These are phyloP conservation scores for Acheta domesticus DNA, from an alignment of 2,888 invertebrate species.

Conservation along the genomic window DNA sequence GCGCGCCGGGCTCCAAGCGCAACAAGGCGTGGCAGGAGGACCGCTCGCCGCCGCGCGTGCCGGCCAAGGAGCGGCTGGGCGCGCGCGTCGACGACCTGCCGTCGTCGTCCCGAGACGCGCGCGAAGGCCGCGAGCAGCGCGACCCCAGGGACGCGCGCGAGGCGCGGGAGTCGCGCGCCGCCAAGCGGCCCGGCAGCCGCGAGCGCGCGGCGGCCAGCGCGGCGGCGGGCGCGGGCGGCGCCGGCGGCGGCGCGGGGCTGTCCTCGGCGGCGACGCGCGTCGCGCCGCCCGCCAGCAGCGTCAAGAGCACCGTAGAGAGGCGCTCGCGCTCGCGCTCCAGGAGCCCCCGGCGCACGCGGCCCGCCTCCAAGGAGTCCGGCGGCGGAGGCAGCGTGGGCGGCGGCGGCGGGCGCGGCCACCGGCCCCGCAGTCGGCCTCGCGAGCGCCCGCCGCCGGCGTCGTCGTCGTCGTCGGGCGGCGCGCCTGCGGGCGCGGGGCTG, in stretches of 20 bases:
- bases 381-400: background rate
- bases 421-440: too few relatives aligned
- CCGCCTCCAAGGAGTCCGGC: background rate
- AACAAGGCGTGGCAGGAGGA: slow-evolving; percentile 36
- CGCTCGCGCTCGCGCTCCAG: background rate
- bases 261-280: background rate
- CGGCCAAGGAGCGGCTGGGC: slow-evolving; percentile 76
- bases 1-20: slow-evolving; percentile 25
- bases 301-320: slow-evolving; percentile 36
- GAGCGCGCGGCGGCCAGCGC: slow-evolving; percentile 75
- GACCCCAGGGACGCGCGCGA: slow-evolving; percentile 23
- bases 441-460: too few relatives aligned
- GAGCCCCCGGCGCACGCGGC: background rate
- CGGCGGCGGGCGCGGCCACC: too few relatives aligned
- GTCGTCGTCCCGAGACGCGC: slow-evolving; percentile 23
- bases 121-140: background rate
- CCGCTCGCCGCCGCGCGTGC: slow-evolving; percentile 60
- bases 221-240: slow-evolving; percentile 54
- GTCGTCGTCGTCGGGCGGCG: background rate
- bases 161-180: slow-evolving; percentile 44
- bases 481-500: background rate
- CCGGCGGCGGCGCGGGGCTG: slow-evolving; percentile 4
- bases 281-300: background rate
- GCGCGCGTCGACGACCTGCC: slow-evolving; percentile 63
- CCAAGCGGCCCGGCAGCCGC: slow-evolving; percentile 67